Percentiles rank a stretch among this genome's conserved stretches.
Evolutionary conservation across 2,113 vertebrate species (phyloP).

Genomic region (Hemibagrus wyckioides): DNA sequence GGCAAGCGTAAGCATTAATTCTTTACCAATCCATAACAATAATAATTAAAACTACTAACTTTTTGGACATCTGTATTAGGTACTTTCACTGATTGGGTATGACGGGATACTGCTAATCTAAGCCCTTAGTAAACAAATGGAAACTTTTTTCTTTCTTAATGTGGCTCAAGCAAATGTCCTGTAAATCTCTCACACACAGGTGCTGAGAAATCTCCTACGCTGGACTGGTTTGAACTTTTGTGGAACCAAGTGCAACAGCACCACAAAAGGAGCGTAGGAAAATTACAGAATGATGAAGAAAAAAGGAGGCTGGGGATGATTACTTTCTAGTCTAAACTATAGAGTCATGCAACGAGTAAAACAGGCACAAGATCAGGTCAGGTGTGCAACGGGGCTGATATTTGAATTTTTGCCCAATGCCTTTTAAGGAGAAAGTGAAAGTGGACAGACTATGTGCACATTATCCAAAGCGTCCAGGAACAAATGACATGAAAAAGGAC

Average conservation of each 20-base stretch:
- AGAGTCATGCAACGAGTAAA: too few relatives aligned
- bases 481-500: too few relatives aligned
- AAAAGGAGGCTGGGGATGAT: too few relatives aligned
- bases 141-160: neutral
- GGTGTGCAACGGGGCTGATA: too few relatives aligned
- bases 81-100: neutral
- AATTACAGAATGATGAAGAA: too few relatives aligned
- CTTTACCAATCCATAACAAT: neutral
- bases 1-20: neutral
- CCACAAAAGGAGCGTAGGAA: too few relatives aligned
- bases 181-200: neutral
- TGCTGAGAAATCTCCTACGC: neutral
- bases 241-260: too few relatives aligned
- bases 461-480: too few relatives aligned
- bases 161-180: neutral
- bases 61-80: neutral
- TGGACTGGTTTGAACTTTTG: too few relatives aligned
- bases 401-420: neutral
- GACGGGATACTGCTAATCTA: neutral
- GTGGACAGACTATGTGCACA: too few relatives aligned
- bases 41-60: neutral
- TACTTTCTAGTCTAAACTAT: too few relatives aligned
- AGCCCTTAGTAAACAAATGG: neutral
- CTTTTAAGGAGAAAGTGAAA: neutral
- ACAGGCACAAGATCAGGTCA: too few relatives aligned